Conservation (phyloP, 2,888 invertebrate genomes). For the Ptychoptera contaminata region DNA sequence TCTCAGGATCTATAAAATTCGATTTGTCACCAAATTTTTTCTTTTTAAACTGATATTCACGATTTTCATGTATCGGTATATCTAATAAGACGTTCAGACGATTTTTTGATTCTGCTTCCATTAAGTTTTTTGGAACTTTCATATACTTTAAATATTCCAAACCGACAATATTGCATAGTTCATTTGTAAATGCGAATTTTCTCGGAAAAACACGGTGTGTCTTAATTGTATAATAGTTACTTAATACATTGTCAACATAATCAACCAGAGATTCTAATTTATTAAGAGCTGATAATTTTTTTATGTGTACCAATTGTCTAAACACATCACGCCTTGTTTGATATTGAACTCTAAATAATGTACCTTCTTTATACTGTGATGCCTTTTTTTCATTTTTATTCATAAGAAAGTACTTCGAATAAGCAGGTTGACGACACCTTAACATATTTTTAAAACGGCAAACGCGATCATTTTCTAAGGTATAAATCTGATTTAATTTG, state of each 20-base stretch:
- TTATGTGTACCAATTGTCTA: slow-evolving; percentile 17
- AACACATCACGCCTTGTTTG: slow-evolving; percentile 23
- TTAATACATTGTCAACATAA: slow-evolving; percentile 22
- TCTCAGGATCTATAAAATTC: too few species aligned
- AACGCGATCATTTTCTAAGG: too few species aligned
- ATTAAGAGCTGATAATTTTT: slow-evolving; percentile 11
- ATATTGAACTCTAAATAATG: slow-evolving; percentile 20
- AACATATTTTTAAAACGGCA: slow-evolving; percentile 21
- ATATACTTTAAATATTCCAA: slow-evolving; percentile 16
- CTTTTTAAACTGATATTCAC: too few species aligned
- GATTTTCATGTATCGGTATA: too few species aligned
- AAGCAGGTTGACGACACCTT: slow-evolving; percentile 22
- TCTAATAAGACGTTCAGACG: too few species aligned
- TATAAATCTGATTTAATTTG: too few species aligned
- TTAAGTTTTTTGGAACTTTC: too few species aligned
- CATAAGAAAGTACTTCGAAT: slow-evolving; percentile 17
- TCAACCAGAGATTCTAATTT: slow-evolving; percentile 6
- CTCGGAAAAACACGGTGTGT: slow-evolving; percentile 26
- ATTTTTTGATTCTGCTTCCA: too few species aligned
- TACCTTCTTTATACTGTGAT: slow-evolving; percentile 15
- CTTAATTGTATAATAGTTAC: slow-evolving; percentile 23
- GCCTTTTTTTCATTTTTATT: slow-evolving; percentile 15
- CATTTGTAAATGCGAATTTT: slow-evolving; percentile 27
- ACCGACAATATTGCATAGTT: slow-evolving; percentile 25
- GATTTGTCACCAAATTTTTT: too few species aligned